Evolutionary conservation across 2,888 invertebrate genomes (phyloP).

Genomic region (Belgica antarctica): DNA sequence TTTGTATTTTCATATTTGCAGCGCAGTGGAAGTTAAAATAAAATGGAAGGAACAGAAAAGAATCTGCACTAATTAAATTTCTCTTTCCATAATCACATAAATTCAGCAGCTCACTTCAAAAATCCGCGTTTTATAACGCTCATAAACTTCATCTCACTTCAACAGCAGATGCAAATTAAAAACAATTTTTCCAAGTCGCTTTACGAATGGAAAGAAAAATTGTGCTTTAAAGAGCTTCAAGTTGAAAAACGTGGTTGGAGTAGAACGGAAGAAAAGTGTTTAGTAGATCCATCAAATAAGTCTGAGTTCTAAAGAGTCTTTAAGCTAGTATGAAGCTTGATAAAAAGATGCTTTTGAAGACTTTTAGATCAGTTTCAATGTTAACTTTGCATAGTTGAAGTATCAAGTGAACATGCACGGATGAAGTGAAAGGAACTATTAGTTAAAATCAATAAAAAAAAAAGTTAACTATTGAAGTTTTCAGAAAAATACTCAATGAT

Average conservation of each 20-base stretch:
- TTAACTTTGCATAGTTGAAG: too few relatives aligned
- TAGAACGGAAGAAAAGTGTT: too few relatives aligned
- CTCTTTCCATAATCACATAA: constrained; percentile 22
- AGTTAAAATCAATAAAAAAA: too few relatives aligned
- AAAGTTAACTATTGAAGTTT: too few relatives aligned
- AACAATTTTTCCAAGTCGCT: neutral
- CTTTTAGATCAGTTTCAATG: too few relatives aligned
- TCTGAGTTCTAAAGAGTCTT: neutral
- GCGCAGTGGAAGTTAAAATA: too few relatives aligned
- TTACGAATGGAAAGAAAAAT: neutral
- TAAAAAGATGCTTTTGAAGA: neutral
- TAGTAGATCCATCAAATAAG: neutral
- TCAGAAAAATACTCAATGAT: too few relatives aligned
- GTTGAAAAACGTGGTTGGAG: too few relatives aligned
- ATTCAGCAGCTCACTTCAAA: neutral
- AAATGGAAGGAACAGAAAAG: neutral
- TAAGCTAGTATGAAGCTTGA: neutral
- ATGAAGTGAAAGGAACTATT: too few relatives aligned
- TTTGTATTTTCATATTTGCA: too few relatives aligned
- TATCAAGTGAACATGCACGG: too few relatives aligned
- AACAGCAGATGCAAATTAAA: neutral
- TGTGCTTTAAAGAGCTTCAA: neutral
- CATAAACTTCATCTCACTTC: neutral
- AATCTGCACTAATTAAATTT: constrained; percentile 36
- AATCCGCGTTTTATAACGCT: neutral